These are phyloP conservation scores for Euclidia mi DNA, from an alignment of 2,888 invertebrate genomes.

Conservation along the genomic window DNA sequence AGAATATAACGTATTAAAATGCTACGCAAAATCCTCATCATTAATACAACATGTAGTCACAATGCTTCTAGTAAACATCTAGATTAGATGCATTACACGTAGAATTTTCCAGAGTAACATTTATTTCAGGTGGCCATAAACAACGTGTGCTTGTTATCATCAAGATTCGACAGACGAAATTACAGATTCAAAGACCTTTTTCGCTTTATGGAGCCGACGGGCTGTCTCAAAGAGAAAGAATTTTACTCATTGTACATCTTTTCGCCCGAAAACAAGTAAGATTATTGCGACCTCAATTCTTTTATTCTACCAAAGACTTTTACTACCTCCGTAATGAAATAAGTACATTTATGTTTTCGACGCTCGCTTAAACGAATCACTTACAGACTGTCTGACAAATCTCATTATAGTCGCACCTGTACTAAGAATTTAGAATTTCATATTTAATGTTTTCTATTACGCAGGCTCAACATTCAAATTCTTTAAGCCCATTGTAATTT, in stretches of 20 bases:
- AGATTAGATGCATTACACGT: slow-evolving; percentile 11
- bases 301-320: slow-evolving; percentile 30
- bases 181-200: slow-evolving; percentile 89
- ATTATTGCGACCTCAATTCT: slow-evolving; percentile 39
- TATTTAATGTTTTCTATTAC: background rate
- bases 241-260: slow-evolving; percentile 98
- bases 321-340: slow-evolving; percentile 31
- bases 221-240: slow-evolving; percentile 95
- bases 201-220: slow-evolving; percentile 91
- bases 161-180: slow-evolving; percentile 78
- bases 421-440: background rate
- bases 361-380: slow-evolving; percentile 22
- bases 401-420: background rate
- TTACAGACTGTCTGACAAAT: slow-evolving; percentile 15
- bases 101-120: slow-evolving; percentile 19
- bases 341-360: slow-evolving; percentile 34
- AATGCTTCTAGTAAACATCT: slow-evolving; percentile 16
- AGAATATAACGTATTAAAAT: no score
- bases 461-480: background rate
- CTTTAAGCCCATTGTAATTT: background rate
- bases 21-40: background rate
- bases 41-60: slow-evolving; percentile 6
- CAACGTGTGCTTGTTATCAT: slow-evolving; percentile 81
- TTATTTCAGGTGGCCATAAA: slow-evolving; percentile 79
- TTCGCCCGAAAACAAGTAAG: slow-evolving; percentile 95